phyloP scores from a whole-genome alignment of 2,888 invertebrate genomes.

The Dichetophora obliterata region DNA sequence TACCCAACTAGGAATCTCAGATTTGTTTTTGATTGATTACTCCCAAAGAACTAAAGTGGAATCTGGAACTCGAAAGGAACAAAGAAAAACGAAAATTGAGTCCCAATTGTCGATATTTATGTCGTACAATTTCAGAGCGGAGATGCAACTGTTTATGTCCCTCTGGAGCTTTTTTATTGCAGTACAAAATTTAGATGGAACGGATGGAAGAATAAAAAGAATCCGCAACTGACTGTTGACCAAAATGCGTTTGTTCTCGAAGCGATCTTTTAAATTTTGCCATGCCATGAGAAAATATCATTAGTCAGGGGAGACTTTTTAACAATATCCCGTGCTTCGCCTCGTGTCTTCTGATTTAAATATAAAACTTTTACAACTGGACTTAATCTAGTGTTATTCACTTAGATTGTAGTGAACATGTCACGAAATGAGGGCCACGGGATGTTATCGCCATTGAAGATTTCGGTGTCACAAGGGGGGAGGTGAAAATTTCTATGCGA shows the following conservation, averaged over 20 bases:
- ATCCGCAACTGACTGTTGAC: constrained; percentile 13
- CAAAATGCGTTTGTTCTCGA: constrained; percentile 21
- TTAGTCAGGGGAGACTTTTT: constrained; percentile 33
- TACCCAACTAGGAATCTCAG: constrained; percentile 14
- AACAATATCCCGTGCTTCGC: constrained; percentile 16
- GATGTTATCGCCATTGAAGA: constrained; percentile 33
- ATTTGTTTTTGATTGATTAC: neutral
- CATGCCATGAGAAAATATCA: constrained; percentile 32
- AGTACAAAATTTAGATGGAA: neutral
- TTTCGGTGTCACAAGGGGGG: constrained; percentile 37
- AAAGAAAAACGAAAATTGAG: neutral
- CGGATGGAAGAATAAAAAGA: constrained; percentile 3
- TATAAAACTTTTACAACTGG: constrained; percentile 38
- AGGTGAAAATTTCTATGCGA: too few relatives aligned
- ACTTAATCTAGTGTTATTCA: constrained; percentile 30
- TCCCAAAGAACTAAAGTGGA: constrained; percentile 1
- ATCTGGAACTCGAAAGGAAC: neutral
- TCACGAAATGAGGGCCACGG: constrained; percentile 40
- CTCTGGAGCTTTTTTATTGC: neutral
- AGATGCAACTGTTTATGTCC: constrained; percentile 2
- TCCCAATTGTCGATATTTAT: neutral
- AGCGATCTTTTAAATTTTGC: constrained; percentile 30
- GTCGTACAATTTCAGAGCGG: constrained; percentile 4
- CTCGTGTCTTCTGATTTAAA: constrained; percentile 25
- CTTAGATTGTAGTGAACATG: constrained; percentile 36